Evolutionary conservation across 2,797 vertebrate species (phyloP), one percentile per base, ranked within the genome.

Genomic region (Sarcoramphus papa): DNA sequence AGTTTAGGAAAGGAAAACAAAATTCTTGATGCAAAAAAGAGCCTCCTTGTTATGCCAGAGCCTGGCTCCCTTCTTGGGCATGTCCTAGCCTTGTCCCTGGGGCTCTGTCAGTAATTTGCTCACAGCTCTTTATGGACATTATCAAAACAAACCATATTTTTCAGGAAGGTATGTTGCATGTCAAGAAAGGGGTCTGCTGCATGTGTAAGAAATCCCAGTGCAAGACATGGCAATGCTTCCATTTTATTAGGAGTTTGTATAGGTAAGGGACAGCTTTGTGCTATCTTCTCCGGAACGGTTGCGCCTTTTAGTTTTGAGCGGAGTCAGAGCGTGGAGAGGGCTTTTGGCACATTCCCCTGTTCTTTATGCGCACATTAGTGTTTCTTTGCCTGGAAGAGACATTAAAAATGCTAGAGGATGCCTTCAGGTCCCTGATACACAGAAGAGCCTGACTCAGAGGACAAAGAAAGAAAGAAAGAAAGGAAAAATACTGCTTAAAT

Each of bases 371-470:
- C 53, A 97, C 85, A 0, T 88, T 37, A 41, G 5, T 18, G 5
- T 59, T 51, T 28, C 64, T 97, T 89, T 73, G n/a, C 94, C 95
- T 97, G 93, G 23, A 97, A 96, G 75, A 96, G 67, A 88, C 0
- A 30, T 89, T 84, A 57, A 90, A 89, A 86, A 60, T 53, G 24
- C 31, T 84, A 70, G 68, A 68, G 73, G 63, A 43, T 87, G 30
- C 45, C 53, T 72, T 83, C 33, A n/a, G 45, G 88, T 54, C 63
- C 56, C 77, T 73, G 75, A 64, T 41, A 31, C 30, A 53, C 51
- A 76, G 81, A 41, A 85, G 6, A 90, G 21, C 37, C 84, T 80
- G 64, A 10, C 59, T 90, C 76, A 77, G 69, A 50, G 56, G 51
- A 74, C 23, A 50, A 57, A 62, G 41, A 73, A 75, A 78, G 65